Conservation (phyloP, 1,140 invertebrate species). For the Adoxophyes honmai region DNA sequence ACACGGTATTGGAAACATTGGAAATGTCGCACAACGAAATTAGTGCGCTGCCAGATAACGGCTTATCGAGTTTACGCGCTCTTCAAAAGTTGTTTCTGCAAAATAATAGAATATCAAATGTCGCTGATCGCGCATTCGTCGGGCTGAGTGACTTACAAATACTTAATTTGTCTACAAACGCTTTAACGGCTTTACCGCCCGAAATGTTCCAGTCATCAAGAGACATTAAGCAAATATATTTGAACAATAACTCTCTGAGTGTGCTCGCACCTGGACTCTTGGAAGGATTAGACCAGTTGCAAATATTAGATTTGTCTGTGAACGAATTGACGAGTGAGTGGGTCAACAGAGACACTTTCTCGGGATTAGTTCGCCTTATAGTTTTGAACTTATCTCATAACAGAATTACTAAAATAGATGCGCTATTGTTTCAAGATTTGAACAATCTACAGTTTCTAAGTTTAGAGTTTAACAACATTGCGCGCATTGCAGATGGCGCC, state of each 20-base stretch:
- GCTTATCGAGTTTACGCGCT: constrained; percentile 82
- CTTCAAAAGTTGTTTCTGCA: constrained; percentile 83
- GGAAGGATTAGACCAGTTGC: constrained; percentile 86
- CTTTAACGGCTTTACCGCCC: constrained; percentile 85
- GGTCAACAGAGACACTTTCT: constrained; percentile 89
- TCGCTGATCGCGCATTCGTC: constrained; percentile 85
- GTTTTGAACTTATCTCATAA: constrained; percentile 88
- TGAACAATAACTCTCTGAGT: constrained; percentile 89
- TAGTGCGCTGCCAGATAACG: constrained; percentile 82
- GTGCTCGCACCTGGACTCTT: constrained; percentile 87
- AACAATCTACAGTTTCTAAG: constrained; percentile 87
- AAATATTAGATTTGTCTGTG: constrained; percentile 86
- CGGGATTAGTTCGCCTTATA: constrained; percentile 84
- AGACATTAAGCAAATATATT: constrained; percentile 85
- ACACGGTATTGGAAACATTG: constrained; percentile 81
- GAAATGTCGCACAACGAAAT: constrained; percentile 88
- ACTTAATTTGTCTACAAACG: constrained; percentile 88
- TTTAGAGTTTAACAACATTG: constrained; percentile 86
- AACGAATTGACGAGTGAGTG: constrained; percentile 88
- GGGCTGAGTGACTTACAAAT: constrained; percentile 83
- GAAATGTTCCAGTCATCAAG: constrained; percentile 85
- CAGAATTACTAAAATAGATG: constrained; percentile 84
- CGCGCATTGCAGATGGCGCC: constrained; percentile 84
- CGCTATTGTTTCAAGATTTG: constrained; percentile 85
- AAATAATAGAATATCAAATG: constrained; percentile 85